Evolutionary conservation across 2,797 vertebrate species (phyloP), one percentile per base, ranked within the genome.

Genomic region (Alectoris magna): DNA sequence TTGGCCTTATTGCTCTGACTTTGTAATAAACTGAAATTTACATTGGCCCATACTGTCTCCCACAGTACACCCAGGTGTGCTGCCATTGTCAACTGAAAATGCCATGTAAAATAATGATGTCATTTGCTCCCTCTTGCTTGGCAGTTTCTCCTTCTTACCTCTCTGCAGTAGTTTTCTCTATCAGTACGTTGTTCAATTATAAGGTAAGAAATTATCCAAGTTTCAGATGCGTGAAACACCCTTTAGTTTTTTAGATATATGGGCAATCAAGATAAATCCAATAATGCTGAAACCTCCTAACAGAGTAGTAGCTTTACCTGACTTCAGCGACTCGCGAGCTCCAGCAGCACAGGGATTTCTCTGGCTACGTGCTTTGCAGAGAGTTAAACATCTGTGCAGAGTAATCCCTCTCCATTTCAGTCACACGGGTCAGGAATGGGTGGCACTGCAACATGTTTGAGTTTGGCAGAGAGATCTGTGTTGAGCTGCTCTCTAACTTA

Each of bases 371-470:
- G 51, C 82, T 91, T 92, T 0, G 1, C 60, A 66, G 77, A 19
- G 82, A 88, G 64, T 39, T 39, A 84, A 72, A 70, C 81, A 80
- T 41, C 59, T 93, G 90, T 83, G 17, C 68, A 67, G 43, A 41
- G 41, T 88, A 88, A 86, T 96, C 66, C 64, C 55, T 92, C 80
- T 92, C 80, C 67, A 18, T 84, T 89, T 93, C 94, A 66, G 43
- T 87, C 88, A 81, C 56, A 62, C 0, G 8, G 64, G 62, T 78
- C 86, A 92, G 88, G 87, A 91, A 86, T 39, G 58, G 63, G 53
- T 92, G 79, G 26, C 34, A 74, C 89, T 96, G 89, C 84, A 69
- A 70, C 90, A 92, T 51, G 78, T 14, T 71, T 73, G 76, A 10
- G 48, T 80, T 75, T 63, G 85, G 72, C 78, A 91, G 53, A 44